Evolutionary conservation across 2,888 invertebrate species (phyloP), one percentile per base, ranked within the genome.

Genomic region (Apeira syringaria): DNA sequence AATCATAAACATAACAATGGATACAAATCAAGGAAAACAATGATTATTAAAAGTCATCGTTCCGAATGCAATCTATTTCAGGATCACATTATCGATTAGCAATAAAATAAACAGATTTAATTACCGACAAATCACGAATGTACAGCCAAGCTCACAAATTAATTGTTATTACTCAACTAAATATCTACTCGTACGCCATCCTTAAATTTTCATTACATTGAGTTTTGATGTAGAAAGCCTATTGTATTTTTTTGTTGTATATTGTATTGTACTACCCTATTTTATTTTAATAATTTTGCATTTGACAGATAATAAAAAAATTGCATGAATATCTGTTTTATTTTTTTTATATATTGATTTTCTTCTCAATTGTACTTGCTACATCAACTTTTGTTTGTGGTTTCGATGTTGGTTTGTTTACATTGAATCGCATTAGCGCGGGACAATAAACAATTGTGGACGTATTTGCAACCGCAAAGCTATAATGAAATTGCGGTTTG

Each of bases 371-470:
- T 41, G 42, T 52, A 42, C 22, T 31, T 18, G 8, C 29, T 31
- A 32, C 9, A 28, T 46, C 7, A 7, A 20, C 5, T 20, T 17
- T 20, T 15, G 15, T 3, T 15, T 15, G 15, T 4, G 4, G 15
- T 15, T 15, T 43, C 44, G 43, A 42, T 31, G 36, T 27, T 37
- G 9, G 29, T 45, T 36, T 50, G 50, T 56, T 51, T 50, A 51
- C 47, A 48, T 45, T 42, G 24, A 26, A 17, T 11, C 27, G 45
- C 53, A 56, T 56, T 56, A 56, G 47, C 50, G 32, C 18, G 28
- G 27, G 41, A 54, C 60, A 61, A 64, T 58, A 65, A 63, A 63
- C 62, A 55, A 55, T 47, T 35, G 48, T 6, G 29, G 33, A 22
- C 24, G 35, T 25, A 47, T 45, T 43, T 27, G 43, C 39, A 39